A percentile compares a stretch with the other conserved stretches of the same genome.
phyloP scores from a whole-genome alignment of 64 coral and sea anemone species.

The Montipora capricornis region DNA sequence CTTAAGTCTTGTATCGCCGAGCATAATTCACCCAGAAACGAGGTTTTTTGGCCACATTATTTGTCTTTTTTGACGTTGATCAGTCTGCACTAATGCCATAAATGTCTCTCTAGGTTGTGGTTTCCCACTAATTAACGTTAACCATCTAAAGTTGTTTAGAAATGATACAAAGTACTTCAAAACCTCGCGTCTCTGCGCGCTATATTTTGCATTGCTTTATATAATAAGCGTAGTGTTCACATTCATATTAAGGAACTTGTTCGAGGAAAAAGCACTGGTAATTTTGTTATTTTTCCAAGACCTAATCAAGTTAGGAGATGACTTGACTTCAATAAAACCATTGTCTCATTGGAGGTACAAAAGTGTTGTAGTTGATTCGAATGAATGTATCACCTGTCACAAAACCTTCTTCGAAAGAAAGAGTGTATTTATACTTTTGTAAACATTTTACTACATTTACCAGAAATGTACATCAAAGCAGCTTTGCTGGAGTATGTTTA shows the following conservation, averaged over 20 bases:
- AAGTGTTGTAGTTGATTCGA: conserved; percentile 17
- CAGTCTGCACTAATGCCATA: background rate
- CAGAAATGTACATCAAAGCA: background rate
- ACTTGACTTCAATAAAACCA: background rate
- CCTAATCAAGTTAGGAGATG: background rate
- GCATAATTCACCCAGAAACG: background rate
- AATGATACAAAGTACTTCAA: background rate
- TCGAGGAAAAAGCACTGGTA: background rate
- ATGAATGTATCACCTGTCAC: conserved; percentile 31
- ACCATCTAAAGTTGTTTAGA: background rate
- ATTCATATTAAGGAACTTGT: background rate
- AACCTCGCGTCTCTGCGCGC: background rate
- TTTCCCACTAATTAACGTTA: background rate
- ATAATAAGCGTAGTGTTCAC: background rate
- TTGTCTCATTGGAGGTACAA: conserved; percentile 36
- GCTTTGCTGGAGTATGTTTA: background rate
- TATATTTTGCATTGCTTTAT: background rate
- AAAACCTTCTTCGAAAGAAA: background rate
- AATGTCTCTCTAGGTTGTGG: background rate
- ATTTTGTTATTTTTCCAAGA: background rate
- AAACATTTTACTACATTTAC: conserved; percentile 22
- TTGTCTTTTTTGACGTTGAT: background rate
- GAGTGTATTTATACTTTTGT: conserved; percentile 13
- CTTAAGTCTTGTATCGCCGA: no score
- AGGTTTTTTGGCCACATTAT: background rate